Evolutionary conservation across 2,888 invertebrate species (phyloP), one percentile per base, ranked within the genome.

Genomic region (Dromius quadrimaculatus): DNA sequence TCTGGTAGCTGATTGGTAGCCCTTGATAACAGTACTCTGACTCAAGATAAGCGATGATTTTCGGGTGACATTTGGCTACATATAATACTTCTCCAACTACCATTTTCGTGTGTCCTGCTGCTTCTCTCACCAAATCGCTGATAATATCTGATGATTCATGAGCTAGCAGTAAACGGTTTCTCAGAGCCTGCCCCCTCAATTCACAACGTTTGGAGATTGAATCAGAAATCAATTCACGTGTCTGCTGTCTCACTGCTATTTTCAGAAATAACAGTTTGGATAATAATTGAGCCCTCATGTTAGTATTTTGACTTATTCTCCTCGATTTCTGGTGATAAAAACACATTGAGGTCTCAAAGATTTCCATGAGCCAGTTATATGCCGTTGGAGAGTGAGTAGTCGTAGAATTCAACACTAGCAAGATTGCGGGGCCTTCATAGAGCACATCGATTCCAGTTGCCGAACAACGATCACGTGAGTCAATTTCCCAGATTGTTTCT

Each of bases 281-380:
- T 8, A 45, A n/a, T 6, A 63, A 43, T 20, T 68, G 43, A 1
- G 68, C 68, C 59, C 57, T 41, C 20, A 68, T n/a, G 19, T 68
- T 59, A 9, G 45, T 43, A 45, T 69, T 69, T 15, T 69, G 69
- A 0, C n/a, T 13, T 2, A 69, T 9, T 13, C n/a, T 28, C 1
- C 17, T 6, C 6, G 4, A 50, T 28, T 69, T 59, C 20, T 43
- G 22, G 8, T 34, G 47, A 17, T 13, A 64, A 32, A 64, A 64
- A 11, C 47, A 28, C 9, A 64, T 13, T 1, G 47, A 28, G 2
- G 45, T 36, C 22, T 62, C 62, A 20, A 62, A 2, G 13, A 38
- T 62, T 9, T 38, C 1, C 11, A 62, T n/a, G 11, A 62, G 17
- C 6, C 62, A 9, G 38, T 17, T 62, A 8, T 62, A 20, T 28